Conservation (phyloP, 92 coral and sea anemone genomes). For the Heliopora coerulea region DNA sequence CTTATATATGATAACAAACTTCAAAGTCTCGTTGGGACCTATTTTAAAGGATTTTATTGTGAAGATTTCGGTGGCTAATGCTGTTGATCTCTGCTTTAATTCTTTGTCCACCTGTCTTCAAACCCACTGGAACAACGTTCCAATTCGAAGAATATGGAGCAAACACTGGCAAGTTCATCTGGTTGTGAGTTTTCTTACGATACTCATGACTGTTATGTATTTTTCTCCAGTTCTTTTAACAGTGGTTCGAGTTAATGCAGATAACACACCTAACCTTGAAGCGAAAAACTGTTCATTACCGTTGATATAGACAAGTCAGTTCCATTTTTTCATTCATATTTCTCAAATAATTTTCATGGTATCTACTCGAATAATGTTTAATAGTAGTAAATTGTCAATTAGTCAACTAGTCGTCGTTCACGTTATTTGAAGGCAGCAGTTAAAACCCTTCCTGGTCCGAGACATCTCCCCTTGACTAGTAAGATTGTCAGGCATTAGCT, state of each 20-base stretch:
- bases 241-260: slow-evolving; percentile 4
- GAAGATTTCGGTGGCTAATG: slow-evolving; percentile 54
- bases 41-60: slow-evolving; percentile 32
- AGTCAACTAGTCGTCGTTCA: too few species aligned
- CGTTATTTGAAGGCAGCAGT: too few species aligned
- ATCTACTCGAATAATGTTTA: too few species aligned
- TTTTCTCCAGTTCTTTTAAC: slow-evolving; percentile 45
- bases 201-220: slow-evolving; percentile 38
- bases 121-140: slow-evolving; percentile 45
- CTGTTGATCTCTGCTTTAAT: slow-evolving; percentile 61
- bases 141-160: slow-evolving; percentile 56
- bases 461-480: too few species aligned
- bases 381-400: too few species aligned
- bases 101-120: slow-evolving; percentile 52
- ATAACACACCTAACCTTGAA: neutral
- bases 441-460: too few species aligned
- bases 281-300: slow-evolving; percentile 2
- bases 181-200: slow-evolving; percentile 34
- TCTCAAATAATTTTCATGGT: too few species aligned
- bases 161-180: slow-evolving; percentile 54
- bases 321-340: too few species aligned
- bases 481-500: too few species aligned
- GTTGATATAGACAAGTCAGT: too few species aligned
- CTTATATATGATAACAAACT: neutral
- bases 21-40: neutral